These are phyloP conservation scores for Temnothorax longispinosus DNA, from an alignment of 1,140 invertebrate genomes.

Conservation along the genomic window DNA sequence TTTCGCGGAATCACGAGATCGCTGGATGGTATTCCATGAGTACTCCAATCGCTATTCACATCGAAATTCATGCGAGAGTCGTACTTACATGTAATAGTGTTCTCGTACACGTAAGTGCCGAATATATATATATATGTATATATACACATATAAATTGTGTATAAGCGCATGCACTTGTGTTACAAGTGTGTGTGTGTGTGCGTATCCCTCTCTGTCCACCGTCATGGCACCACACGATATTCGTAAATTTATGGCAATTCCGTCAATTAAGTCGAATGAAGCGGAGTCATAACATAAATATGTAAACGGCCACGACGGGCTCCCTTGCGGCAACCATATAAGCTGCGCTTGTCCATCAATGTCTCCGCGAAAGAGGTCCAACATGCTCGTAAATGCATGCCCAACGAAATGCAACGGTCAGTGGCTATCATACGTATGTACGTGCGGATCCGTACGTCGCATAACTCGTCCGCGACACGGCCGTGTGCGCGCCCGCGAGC, in stretches of 20 bases:
- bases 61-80: slow-evolving; percentile 72
- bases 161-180: neutral
- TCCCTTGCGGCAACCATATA: slow-evolving; percentile 80
- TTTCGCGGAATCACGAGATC: slow-evolving; percentile 45
- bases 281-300: slow-evolving; percentile 85
- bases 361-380: slow-evolving; percentile 81
- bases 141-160: neutral
- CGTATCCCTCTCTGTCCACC: slow-evolving; percentile 56
- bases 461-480: slow-evolving; percentile 67
- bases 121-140: neutral
- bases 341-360: slow-evolving; percentile 85
- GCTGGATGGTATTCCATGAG: slow-evolving; percentile 49
- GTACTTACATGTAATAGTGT: slow-evolving; percentile 8
- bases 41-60: slow-evolving; percentile 74
- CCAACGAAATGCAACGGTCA: slow-evolving; percentile 79
- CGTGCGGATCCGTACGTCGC: slow-evolving; percentile 67
- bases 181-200: neutral
- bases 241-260: slow-evolving; percentile 85
- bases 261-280: slow-evolving; percentile 84
- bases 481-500: neutral
- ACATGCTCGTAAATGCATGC: slow-evolving; percentile 82
- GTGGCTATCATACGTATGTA: slow-evolving; percentile 74
- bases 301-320: slow-evolving; percentile 81
- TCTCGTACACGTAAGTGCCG: slow-evolving; percentile 1
- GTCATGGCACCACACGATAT: slow-evolving; percentile 75